Evolutionary conservation across 1,140 invertebrate genomes (phyloP), one percentile per base, ranked within the genome.

Genomic region (Dendrolimus kikuchii): DNA sequence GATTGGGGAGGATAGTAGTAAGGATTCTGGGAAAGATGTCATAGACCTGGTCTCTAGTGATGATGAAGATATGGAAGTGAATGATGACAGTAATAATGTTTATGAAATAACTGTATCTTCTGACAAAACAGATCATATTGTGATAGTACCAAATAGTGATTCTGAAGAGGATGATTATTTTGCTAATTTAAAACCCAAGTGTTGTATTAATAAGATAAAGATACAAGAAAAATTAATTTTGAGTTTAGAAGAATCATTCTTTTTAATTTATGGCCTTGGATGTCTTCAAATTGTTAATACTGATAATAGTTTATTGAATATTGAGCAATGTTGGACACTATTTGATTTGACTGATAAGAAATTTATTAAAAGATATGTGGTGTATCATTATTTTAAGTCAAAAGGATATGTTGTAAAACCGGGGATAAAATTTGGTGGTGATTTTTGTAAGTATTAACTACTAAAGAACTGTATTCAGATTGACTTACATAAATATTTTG

Each of bases 391-490:
- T 86, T 95, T 94, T 71, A 90, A 95, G 63, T 91, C 93, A 9
- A 96, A 95, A 87, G 95, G 95, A 38, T 98, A 96, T 95, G 90
- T 97, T 48, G 94, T 97, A 0, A 96, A 95, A 77, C 89, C 93
- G 57, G 96, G 95, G 49, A 86, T 96, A 3, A 96, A 97, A 82
- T 98, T 95, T 91, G 96, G 95, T 43, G 93, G 93, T 36, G 93
- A 97, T 77, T 97, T 92, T 87, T 88, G 95, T 96, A 91, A 92
- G 92, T 88, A 66, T 53, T 50, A 37, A 45, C 60, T 5, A 49
- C 5, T 9, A 0, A 23, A 23, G 23, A 23, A 23, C 23, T 23
- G n/a, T n/a, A n/a, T n/a, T 23, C 23, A 23, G 23, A 1, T 23
- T 23, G 23, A 23, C 23, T 23, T 23, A 23, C 23, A 23, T 23